Base-by-base conservation (phyloP, 2,888 invertebrate species). In the Abrostola tripartita region DNA sequence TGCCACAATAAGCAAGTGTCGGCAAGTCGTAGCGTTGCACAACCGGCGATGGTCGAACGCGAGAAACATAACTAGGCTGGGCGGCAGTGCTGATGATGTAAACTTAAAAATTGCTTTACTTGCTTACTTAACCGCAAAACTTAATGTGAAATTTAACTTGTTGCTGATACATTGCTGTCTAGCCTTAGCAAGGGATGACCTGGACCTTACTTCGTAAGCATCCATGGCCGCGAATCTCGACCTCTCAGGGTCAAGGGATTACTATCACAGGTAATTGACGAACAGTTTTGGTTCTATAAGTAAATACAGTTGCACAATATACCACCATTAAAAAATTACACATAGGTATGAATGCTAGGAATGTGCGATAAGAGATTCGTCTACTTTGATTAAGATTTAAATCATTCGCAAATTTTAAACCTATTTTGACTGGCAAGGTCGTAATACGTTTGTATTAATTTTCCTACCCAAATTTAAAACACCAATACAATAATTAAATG, bases 1-100 rank as follows among this genome's bases (percentile, higher is more conserved):
- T 88, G 90, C 90, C 89, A 93, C 93, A 93, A 93, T 92, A 87
- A 93, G 90, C 90, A 90, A 93, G 93, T 92, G 93, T 90, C 92
- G 92, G 92, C 90, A 90, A 91, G 91, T 90, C 85, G 88, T 81
- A 83, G 78, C 75, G 87, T 94, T 94, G 92, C 92, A 92, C 93
- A 94, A 94, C 91, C 86, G 82, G 85, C 88, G 91, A 92, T 92
- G 91, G 93, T 87, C 91, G 93, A 92, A 91, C 92, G 91, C 93
- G 93, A 93, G 94, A 93, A 93, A 92, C 91, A 92, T 92, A 93
- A 94, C 94, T 93, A 92, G 94, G 93, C 94, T 93, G 92, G 90
- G 89, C 90, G 87, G 90, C 89, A 85, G 84, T 80, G 86, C 79
- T 87, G 92, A 85, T 94, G 94, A 94, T 91, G 94, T 94, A 94